Conservation (phyloP, 2,888 invertebrate species). For the Horisme vitalbata region DNA sequence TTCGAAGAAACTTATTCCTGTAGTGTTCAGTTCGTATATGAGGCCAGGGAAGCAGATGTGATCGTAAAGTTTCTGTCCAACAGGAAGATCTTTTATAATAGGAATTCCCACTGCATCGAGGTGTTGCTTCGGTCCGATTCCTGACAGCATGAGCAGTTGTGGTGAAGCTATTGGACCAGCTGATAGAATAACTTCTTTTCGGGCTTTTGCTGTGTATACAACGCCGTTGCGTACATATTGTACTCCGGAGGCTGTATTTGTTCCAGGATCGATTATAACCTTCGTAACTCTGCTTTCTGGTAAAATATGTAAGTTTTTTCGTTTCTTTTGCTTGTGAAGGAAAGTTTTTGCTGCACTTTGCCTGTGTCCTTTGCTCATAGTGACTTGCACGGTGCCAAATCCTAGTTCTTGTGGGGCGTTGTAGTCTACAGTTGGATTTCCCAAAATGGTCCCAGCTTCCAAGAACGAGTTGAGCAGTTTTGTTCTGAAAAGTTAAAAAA, state of each 20-base stretch:
- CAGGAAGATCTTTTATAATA: conserved; percentile 84
- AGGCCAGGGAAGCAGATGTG: conserved; percentile 82
- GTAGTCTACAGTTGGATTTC: conserved; percentile 87
- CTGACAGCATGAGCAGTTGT: conserved; percentile 94
- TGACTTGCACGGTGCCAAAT: conserved; percentile 86
- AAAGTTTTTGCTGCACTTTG: conserved; percentile 86
- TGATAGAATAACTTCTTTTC: conserved; percentile 92
- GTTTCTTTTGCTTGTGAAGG: conserved; percentile 81
- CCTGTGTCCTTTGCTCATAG: conserved; percentile 82
- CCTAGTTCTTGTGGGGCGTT: conserved; percentile 85
- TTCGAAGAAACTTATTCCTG: conserved; percentile 61
- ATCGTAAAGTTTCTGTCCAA: conserved; percentile 86
- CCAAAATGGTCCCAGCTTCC: conserved; percentile 85
- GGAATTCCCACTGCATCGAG: conserved; percentile 80
- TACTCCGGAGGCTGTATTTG: conserved; percentile 86
- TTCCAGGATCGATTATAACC: conserved; percentile 84
- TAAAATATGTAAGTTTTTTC: conserved; percentile 87
- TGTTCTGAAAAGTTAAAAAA: conserved; percentile 53
- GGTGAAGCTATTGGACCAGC: conserved; percentile 95
- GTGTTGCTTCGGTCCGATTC: conserved; percentile 83
- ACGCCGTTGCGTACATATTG: conserved; percentile 82
- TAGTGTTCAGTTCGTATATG: conserved; percentile 64
- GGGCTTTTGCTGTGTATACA: conserved; percentile 79
- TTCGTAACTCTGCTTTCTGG: conserved; percentile 85
- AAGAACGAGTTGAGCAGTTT: conserved; percentile 77